phyloP scores from a whole-genome alignment of 2,797 vertebrate genomes.

The Toxotes lorentzi region DNA sequence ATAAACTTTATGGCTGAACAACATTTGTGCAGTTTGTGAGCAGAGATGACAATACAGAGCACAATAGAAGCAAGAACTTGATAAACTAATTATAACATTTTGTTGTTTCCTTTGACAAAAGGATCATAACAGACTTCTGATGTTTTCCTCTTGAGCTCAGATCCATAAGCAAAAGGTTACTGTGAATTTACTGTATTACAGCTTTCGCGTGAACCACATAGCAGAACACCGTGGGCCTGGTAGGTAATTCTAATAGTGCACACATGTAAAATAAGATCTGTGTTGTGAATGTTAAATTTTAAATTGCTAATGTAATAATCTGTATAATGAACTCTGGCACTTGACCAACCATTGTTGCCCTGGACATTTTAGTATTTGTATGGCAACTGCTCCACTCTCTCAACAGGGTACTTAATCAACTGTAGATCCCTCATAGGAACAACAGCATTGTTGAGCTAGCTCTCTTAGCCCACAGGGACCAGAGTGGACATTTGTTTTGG shows the following conservation, averaged over 20 bases:
- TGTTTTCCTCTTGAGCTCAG: neutral
- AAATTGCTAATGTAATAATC: conserved; percentile 13
- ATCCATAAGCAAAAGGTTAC: neutral
- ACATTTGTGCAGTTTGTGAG: neutral
- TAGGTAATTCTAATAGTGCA: neutral
- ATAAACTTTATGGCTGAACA: neutral
- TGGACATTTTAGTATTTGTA: conserved; percentile 60
- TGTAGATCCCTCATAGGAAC: conserved; percentile 62
- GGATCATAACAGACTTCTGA: neutral
- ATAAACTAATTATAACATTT: neutral
- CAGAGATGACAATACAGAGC: neutral
- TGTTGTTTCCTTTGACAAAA: neutral
- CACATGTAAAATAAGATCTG: neutral
- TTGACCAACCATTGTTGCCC: conserved; percentile 34
- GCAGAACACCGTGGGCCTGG: neutral
- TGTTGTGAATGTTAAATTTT: conserved; percentile 20
- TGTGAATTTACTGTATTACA: neutral
- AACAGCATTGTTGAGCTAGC: conserved; percentile 63
- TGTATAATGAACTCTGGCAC: conserved; percentile 52
- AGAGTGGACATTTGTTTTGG: conserved; percentile 45
- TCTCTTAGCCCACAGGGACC: conserved; percentile 48
- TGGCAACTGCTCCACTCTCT: conserved; percentile 61
- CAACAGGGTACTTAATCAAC: conserved; percentile 68
- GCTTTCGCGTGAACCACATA: neutral
- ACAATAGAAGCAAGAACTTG: neutral